A percentile compares a stretch with the other conserved stretches of the same genome.
Evolutionary conservation across 2,888 invertebrate genomes (phyloP).

Genomic region (Thecocarcelia acutangulata): DNA sequence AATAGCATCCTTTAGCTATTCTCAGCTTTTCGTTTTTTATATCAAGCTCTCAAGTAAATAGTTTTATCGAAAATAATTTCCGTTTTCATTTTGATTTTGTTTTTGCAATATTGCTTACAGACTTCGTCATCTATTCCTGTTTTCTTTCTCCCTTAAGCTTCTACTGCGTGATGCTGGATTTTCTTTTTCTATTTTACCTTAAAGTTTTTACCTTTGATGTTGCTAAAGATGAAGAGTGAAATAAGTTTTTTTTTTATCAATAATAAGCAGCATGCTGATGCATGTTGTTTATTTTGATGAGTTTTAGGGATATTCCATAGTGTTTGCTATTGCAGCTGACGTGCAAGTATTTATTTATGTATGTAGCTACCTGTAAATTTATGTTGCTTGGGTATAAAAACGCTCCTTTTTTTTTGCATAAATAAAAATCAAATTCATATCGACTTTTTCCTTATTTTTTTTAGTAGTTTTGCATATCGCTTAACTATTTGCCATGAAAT

Average conservation of each 20-base stretch:
- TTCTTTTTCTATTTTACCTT: conserved; percentile 27
- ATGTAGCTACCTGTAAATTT: conserved; percentile 11
- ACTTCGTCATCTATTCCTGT: not conserved
- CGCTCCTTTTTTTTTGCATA: conserved; percentile 14
- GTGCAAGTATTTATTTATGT: not conserved
- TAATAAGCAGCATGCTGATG: conserved; percentile 50
- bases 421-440: conserved; percentile 54
- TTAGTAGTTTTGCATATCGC: conserved; percentile 25
- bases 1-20: conserved; percentile 3
- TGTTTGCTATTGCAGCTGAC: not conserved
- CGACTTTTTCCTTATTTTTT: conserved; percentile 17
- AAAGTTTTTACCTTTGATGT: conserved; percentile 58
- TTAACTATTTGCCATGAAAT: conserved; percentile 36
- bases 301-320: conserved; percentile 11
- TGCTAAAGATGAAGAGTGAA: conserved; percentile 24
- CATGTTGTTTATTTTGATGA: conserved; percentile 52
- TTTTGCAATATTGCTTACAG: conserved; percentile 41
- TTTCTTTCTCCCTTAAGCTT: not conserved
- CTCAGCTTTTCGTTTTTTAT: not conserved
- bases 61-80: conserved; percentile 68
- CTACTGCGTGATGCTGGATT: not conserved
- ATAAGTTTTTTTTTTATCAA: conserved; percentile 14
- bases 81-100: conserved; percentile 46
- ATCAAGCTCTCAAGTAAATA: conserved; percentile 57
- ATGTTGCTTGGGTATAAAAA: conserved; percentile 4